phyloP scores from a whole-genome alignment of 2,888 invertebrate species.

The Uloborus plumipes region DNA sequence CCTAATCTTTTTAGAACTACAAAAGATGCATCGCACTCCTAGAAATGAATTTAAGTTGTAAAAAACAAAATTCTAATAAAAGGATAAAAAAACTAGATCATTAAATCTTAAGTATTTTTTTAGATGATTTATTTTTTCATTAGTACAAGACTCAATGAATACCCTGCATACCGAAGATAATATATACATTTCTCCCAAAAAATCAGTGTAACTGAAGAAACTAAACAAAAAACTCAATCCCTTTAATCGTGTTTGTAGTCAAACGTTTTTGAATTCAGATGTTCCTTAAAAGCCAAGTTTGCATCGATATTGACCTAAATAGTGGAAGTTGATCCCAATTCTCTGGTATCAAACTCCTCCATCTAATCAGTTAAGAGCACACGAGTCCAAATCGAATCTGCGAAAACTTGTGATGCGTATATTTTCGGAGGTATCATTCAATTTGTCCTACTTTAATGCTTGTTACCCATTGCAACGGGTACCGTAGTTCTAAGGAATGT shows the following conservation, averaged over 20 bases:
- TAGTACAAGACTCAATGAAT: no score
- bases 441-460: constrained; percentile 41
- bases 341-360: constrained; percentile 24
- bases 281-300: constrained; percentile 21
- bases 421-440: constrained; percentile 38
- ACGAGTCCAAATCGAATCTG: constrained; percentile 41
- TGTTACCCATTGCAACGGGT: constrained; percentile 20
- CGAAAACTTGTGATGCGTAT: constrained; percentile 42
- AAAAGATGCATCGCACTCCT: no score
- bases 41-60: no score
- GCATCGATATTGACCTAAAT: constrained; percentile 50
- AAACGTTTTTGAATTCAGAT: constrained; percentile 16
- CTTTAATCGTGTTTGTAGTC: constrained; percentile 15
- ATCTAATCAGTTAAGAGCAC: constrained; percentile 35
- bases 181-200: no score
- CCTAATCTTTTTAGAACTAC: no score
- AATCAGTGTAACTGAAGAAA: no score
- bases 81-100: no score
- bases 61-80: no score
- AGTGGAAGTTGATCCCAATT: constrained; percentile 32
- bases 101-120: no score
- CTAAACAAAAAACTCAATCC: no score
- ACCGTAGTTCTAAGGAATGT: neutral
- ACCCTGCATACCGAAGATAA: no score
- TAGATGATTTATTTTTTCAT: no score